These are phyloP conservation scores for Danio albolineatus DNA, from an alignment of 2,797 vertebrate species.

Conservation along the genomic window DNA sequence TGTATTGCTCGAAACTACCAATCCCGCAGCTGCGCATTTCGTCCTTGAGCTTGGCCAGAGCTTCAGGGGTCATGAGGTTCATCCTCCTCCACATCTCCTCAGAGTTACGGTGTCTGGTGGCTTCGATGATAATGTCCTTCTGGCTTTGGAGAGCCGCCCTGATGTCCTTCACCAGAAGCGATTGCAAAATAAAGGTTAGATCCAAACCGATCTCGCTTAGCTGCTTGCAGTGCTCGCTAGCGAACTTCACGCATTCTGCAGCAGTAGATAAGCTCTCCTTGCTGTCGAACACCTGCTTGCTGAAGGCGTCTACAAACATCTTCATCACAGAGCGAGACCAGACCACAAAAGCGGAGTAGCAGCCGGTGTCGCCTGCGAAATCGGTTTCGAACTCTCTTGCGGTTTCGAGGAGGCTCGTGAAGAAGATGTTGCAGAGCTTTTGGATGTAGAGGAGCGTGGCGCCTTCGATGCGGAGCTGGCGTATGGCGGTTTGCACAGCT, in stretches of 20 bases:
- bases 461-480: constrained; percentile 96
- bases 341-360: constrained; percentile 96
- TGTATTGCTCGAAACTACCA: constrained; percentile 90
- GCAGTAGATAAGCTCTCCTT: constrained; percentile 97
- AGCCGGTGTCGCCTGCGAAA: constrained; percentile 92
- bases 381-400: constrained; percentile 95
- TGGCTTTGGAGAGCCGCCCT: constrained; percentile 90
- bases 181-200: constrained; percentile 94
- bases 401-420: constrained; percentile 95
- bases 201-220: constrained; percentile 95
- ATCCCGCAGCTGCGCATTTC: constrained; percentile 93
- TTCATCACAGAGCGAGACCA: constrained; percentile 92
- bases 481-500: constrained; percentile 92
- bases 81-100: constrained; percentile 99
- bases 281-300: constrained; percentile 97
- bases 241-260: constrained; percentile 95
- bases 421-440: constrained; percentile 98
- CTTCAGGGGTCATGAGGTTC: constrained; percentile 99
- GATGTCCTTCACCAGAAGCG: constrained; percentile 93
- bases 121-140: constrained; percentile 97
- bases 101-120: constrained; percentile 97
- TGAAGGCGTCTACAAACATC: constrained; percentile 97
- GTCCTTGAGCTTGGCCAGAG: constrained; percentile 91
- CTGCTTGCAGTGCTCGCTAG: constrained; percentile 95
- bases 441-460: constrained; percentile 97